Conservation (phyloP, 2,797 vertebrate genomes). For the Babyrousa celebensis region DNA sequence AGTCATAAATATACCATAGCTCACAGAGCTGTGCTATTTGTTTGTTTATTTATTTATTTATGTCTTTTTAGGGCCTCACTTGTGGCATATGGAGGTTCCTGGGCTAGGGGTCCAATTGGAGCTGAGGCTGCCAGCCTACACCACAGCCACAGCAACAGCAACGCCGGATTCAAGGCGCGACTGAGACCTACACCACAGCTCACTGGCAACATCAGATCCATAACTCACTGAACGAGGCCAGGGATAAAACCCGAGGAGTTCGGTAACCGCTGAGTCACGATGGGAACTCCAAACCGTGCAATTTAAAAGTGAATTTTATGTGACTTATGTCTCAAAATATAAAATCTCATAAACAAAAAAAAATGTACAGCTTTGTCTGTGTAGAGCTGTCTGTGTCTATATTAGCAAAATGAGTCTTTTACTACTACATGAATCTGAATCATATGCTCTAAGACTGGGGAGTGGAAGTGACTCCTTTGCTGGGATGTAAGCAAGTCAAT, state of each 20-base stretch:
- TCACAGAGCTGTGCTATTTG: neutral
- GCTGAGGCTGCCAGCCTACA: no score
- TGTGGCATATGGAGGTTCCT: no score
- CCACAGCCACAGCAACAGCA: no score
- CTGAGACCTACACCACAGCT: no score
- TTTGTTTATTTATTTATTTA: no score
- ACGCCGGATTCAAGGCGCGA: no score
- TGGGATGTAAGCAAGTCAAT: constrained; percentile 1
- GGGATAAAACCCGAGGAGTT: no score
- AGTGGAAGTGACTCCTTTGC: neutral
- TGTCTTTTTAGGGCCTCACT: no score
- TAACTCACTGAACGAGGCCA: no score
- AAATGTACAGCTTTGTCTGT: neutral
- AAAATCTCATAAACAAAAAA: neutral
- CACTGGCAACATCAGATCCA: no score
- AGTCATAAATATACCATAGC: neutral
- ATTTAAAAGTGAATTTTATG: neutral
- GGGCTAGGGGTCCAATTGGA: no score
- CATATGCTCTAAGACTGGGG: neutral
- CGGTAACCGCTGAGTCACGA: no score
- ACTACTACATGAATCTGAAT: neutral
- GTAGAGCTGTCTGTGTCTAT: neutral
- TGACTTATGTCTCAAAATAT: neutral
- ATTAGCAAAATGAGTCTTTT: neutral
- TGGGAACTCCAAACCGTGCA: neutral